These are phyloP conservation scores for Xylocopa sonorina DNA, from an alignment of 1,140 invertebrate species.

Conservation along the genomic window DNA sequence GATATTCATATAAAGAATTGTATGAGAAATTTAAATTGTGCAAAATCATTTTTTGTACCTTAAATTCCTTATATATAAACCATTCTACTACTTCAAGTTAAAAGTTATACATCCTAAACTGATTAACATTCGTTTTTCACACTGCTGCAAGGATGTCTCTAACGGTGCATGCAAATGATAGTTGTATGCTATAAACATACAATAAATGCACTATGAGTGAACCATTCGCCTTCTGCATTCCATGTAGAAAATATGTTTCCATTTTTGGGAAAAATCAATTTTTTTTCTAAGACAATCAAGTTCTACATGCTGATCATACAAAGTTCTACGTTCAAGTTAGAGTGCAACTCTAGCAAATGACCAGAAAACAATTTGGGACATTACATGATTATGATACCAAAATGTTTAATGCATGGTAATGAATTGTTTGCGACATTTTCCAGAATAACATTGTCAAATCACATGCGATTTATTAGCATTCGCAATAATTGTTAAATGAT, in stretches of 20 bases:
- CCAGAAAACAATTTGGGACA: background rate
- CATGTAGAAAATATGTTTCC: background rate
- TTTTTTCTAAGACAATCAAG: background rate
- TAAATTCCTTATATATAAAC: too few relatives aligned
- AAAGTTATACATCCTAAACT: background rate
- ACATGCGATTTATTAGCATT: slow-evolving; percentile 28
- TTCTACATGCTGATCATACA: slow-evolving; percentile 15
- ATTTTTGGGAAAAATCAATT: background rate
- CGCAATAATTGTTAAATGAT: background rate
- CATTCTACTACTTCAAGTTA: too few relatives aligned
- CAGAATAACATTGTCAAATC: slow-evolving; percentile 14
- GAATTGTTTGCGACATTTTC: background rate
- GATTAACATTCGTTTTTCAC: background rate
- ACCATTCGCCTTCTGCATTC: background rate
- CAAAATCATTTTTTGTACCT: too few relatives aligned
- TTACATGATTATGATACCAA: background rate
- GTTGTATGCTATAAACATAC: slow-evolving; percentile 40
- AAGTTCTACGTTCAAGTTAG: background rate
- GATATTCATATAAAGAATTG: too few relatives aligned
- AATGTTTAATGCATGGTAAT: background rate
- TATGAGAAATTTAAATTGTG: too few relatives aligned
- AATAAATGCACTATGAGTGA: background rate
- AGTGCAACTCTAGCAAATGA: background rate
- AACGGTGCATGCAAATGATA: slow-evolving; percentile 44
- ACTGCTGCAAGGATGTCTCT: slow-evolving; percentile 9